These are phyloP conservation scores for Neofelis nebulosa DNA, from an alignment of 2,113 vertebrate genomes.

Conservation along the genomic window DNA sequence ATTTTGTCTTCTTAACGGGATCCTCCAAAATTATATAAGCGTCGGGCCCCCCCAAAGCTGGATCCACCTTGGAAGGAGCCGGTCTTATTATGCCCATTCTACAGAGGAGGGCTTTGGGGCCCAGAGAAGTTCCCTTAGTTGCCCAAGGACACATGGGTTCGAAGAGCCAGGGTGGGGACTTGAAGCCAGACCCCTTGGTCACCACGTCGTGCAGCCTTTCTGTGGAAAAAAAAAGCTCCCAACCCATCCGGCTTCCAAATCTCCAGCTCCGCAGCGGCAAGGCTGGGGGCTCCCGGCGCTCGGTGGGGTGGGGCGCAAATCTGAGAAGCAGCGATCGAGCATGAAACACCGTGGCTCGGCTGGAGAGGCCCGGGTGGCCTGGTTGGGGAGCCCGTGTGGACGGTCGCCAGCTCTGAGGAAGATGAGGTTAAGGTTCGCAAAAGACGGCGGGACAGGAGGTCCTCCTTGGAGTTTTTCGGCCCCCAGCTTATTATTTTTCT, in stretches of 20 bases:
- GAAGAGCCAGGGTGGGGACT: neutral
- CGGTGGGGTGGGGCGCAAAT: neutral
- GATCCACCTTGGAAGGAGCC: neutral
- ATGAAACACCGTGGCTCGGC: neutral
- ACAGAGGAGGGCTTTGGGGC: neutral
- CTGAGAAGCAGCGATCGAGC: neutral
- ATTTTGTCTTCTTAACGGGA: neutral
- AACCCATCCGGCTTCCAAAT: fast-evolving
- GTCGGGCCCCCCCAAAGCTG: neutral
- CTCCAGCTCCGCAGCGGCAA: neutral
- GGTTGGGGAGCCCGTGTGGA: fast-evolving
- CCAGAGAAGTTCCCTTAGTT: neutral
- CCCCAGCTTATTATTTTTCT: neutral
- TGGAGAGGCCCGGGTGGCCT: neutral
- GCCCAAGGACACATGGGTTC: neutral
- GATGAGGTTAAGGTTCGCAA: neutral
- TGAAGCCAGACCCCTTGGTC: neutral
- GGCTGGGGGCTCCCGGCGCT: neutral
- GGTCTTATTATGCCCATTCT: neutral
- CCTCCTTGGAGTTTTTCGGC: neutral
- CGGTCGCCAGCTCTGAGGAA: neutral
- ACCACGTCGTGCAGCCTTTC: neutral
- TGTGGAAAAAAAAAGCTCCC: neutral
- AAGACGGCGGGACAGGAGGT: neutral
- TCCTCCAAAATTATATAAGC: neutral